Base-by-base conservation (phyloP, 2,888 invertebrate genomes). In the Hololepta plana region DNA sequence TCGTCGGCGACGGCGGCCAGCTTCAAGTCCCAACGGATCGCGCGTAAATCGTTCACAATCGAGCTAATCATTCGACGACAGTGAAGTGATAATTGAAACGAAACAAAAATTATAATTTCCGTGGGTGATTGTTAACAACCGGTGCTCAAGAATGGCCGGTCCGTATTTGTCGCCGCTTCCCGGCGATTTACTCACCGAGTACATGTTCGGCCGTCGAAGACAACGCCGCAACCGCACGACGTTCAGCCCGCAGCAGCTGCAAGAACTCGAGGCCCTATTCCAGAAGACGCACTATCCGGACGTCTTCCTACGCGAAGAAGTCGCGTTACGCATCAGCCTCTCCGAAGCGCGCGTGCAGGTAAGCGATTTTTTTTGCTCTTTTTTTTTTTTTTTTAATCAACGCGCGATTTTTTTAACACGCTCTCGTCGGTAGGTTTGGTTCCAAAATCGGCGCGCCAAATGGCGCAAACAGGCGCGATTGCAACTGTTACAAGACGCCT, bases 251-350 rank as follows among this genome's bases (percentile, higher is more conserved):
- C 87, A 88, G 50, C 91, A 91, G 55, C 60, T 91, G 24, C 81
- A 84, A 46, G 87, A 90, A 46, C 54, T 91, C 43, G 91, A 91
- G 51, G 75, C 84, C 0, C 63, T 91, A 12, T 91, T 91, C 55
- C 85, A 87, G 53, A 85, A 87, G 55, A 91, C 90, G 1, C 90
- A 90, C 46, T 91, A 91, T 51, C 91, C 90, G 4, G 90, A 90
- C 46, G 90, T 90, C 12, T 71, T 70, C 43, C 55, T 82, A 29
- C 67, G 90, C 40, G 91, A 91, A 52, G 88, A 90, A 57, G 84
- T 90, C 5, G 91, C 91, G 1, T 55, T 87, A 31, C 65, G 87
- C 49, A 90, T 90, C 42, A 85, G 79, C 47, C 62, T 91, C 4
- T 85, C 88, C 2, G 91, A 91, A 58, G 90, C 90, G 23, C 67